Evolutionary conservation across 2,888 invertebrate species (phyloP).

Genomic region (Argyra leucocephala): DNA sequence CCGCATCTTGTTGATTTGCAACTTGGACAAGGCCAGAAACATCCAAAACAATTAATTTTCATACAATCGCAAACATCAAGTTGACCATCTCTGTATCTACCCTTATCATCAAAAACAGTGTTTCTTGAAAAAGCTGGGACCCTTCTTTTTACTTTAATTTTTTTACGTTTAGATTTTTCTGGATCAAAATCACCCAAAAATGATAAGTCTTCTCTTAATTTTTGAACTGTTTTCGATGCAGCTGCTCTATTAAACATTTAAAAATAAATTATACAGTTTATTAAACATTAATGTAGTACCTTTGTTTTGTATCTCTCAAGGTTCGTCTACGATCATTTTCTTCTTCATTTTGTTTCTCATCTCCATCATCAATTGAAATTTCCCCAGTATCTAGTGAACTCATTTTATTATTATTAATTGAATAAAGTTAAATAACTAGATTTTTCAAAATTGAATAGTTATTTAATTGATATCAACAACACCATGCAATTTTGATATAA

Average conservation of each 20-base stretch:
- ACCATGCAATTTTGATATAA: too few species aligned
- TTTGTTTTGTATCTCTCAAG: background rate
- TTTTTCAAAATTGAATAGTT: too few species aligned
- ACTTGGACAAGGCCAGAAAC: conserved; percentile 69
- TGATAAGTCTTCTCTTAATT: conserved; percentile 21
- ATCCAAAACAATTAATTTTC: conserved; percentile 66
- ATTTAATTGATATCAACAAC: too few species aligned
- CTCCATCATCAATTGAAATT: background rate
- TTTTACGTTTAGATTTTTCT: conserved; percentile 66
- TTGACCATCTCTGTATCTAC: conserved; percentile 53
- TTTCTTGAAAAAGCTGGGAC: conserved; percentile 25
- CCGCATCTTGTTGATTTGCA: conserved; percentile 71
- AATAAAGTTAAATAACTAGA: too few species aligned
- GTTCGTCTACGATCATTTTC: background rate
- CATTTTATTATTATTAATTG: background rate
- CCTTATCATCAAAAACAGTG: conserved; percentile 60
- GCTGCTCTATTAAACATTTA: background rate
- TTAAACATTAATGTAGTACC: background rate
- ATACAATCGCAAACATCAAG: conserved; percentile 79
- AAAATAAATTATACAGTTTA: background rate
- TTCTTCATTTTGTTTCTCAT: background rate
- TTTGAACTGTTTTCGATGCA: background rate
- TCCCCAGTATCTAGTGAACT: background rate
- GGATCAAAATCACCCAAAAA: conserved; percentile 62
- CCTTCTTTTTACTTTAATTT: conserved; percentile 64